Conservation (phyloP, 2,888 invertebrate species). For the Polia nebulosa region DNA sequence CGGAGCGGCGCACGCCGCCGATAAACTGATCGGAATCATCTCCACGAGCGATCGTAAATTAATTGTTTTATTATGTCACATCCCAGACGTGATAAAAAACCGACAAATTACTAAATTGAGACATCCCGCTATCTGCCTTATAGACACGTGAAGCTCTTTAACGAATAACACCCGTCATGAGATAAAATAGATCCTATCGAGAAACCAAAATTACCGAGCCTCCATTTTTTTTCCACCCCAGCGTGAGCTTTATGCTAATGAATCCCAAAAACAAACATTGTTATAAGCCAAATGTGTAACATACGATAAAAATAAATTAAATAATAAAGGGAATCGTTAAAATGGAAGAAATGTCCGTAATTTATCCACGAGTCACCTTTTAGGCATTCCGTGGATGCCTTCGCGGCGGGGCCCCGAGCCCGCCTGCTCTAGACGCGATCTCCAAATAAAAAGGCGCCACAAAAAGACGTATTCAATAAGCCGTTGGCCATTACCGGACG, state of each 20-base stretch:
- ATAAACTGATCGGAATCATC: constrained; percentile 88
- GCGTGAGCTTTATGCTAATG: constrained; percentile 90
- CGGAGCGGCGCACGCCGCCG: constrained; percentile 82
- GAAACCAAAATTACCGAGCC: constrained; percentile 84
- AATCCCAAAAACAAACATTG: constrained; percentile 90
- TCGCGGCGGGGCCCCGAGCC: constrained; percentile 87
- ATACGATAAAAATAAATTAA: constrained; percentile 91
- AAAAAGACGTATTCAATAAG: constrained; percentile 90
- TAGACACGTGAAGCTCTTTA: constrained; percentile 82
- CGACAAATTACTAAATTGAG: constrained; percentile 89
- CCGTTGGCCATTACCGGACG: constrained; percentile 88
- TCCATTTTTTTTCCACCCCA: constrained; percentile 80
- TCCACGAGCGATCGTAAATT: constrained; percentile 86
- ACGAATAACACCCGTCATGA: constrained; percentile 82
- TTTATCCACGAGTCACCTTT: constrained; percentile 91
- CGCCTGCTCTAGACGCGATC: constrained; percentile 88
- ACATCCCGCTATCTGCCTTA: constrained; percentile 89
- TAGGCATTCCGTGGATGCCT: constrained; percentile 90
- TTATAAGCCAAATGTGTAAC: constrained; percentile 90
- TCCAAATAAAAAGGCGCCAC: constrained; percentile 90
- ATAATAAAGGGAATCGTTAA: constrained; percentile 91
- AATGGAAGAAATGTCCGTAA: constrained; percentile 90
- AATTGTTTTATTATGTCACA: constrained; percentile 90
- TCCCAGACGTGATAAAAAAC: constrained; percentile 85
- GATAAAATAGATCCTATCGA: constrained; percentile 83